Evolutionary conservation across 2,113 vertebrate genomes (phyloP), one percentile per base, ranked within the genome.

Genomic region (Poecile atricapillus): DNA sequence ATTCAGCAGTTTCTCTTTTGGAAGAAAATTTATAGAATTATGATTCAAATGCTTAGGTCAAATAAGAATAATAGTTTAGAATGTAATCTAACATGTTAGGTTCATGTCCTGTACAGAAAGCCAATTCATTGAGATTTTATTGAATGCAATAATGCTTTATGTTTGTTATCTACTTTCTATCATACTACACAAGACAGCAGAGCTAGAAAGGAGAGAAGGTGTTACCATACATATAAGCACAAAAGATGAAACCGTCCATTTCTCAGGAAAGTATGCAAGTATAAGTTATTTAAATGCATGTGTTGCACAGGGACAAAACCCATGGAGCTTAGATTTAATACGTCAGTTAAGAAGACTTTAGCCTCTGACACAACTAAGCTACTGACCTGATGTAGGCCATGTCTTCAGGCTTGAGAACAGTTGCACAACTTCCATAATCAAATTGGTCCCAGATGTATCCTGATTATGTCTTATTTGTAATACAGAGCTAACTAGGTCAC

Each of bases 301-400:
- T 47, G n/a, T 83, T 79, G 13, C 24, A 50, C 56, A 30, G 5
- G 21, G 4, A 56, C 13, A 77, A 69, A 74, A 28, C 1, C 0
- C 25, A 33, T 2, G 3, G 4, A 70, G 6, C 8, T 76, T 20
- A 71, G 35, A 47, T 47, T 74, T 74, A 30, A 41, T n/a, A 49
- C 8, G 11, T 64, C 1, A 1, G 16, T 69, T 65, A 70, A 69
- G 43, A 91, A 88, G 30, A 33, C 15, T 71, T 79, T 16, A 49
- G 8, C 60, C 15, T 58, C 23, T 64, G 20, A 44, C n/a, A 6
- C 47, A 23, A 16, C 17, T 43, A 60, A 67, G 6, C 41, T 87
- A 53, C 7, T 4, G 2, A 30, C 0, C 1, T 4, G 2, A 6
- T 49, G 10, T 25, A 70, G 28, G 17, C 6, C 27, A 15, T 8